Conservation (phyloP, 2,113 vertebrate species). For the Ptilorrhoa leucosticta region DNA sequence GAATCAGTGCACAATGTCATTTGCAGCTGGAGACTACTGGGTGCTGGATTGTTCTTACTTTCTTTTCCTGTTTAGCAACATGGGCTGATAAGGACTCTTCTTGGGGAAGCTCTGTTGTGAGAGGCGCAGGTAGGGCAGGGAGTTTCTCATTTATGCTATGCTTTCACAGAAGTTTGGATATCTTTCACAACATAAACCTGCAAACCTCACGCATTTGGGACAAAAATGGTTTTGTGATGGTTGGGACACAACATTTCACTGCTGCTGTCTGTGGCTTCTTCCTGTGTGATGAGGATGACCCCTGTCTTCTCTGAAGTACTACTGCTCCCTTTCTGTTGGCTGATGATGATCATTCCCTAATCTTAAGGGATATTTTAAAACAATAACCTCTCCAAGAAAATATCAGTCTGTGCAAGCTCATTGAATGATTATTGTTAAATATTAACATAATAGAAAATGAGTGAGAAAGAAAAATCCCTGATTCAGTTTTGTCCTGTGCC, state of each 20-base stretch:
- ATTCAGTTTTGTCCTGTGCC: neutral
- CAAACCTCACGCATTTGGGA: neutral
- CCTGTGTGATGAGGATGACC: neutral
- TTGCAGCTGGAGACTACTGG: neutral
- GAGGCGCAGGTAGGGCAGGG: neutral
- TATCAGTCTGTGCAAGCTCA: neutral
- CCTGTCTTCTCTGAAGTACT: neutral
- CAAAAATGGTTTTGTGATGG: neutral
- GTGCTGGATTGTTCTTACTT: neutral
- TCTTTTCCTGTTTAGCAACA: neutral
- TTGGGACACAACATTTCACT: neutral
- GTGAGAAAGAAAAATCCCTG: neutral
- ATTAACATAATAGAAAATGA: neutral
- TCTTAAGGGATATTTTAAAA: neutral
- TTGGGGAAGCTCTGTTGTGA: neutral
- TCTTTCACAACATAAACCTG: neutral
- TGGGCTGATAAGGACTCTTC: neutral
- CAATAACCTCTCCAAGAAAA: neutral
- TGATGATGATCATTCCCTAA: neutral
- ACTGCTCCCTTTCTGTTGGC: neutral
- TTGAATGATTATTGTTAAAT: neutral
- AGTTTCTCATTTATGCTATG: neutral
- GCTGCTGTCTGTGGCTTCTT: neutral
- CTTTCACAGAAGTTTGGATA: neutral
- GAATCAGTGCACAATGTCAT: neutral